These are phyloP conservation scores for Gryllus longicercus DNA, from an alignment of 2,888 invertebrate genomes.

Conservation along the genomic window DNA sequence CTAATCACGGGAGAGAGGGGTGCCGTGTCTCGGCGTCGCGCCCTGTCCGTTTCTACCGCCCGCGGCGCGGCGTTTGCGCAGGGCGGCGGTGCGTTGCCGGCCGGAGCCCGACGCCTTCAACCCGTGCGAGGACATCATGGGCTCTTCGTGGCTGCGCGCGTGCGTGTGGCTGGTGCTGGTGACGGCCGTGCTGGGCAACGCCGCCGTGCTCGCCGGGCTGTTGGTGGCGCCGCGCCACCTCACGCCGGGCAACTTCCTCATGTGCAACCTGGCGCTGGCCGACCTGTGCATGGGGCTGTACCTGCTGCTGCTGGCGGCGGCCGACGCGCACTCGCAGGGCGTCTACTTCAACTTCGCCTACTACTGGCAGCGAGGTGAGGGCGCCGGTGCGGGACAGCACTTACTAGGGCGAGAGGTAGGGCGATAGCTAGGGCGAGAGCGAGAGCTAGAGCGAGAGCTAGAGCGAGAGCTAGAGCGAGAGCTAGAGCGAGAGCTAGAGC, in stretches of 20 bases:
- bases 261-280: conserved; percentile 81
- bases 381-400: conserved; percentile 27
- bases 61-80: not conserved
- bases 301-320: conserved; percentile 74
- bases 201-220: conserved; percentile 75
- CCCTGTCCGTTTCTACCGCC: too few species aligned
- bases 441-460: too few species aligned
- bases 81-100: conserved; percentile 58
- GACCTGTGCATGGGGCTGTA: conserved; percentile 83
- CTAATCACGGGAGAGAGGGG: too few species aligned
- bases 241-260: conserved; percentile 67
- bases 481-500: too few species aligned
- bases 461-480: too few species aligned
- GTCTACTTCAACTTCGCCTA: conserved; percentile 87
- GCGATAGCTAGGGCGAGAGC: too few species aligned
- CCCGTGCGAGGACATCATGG: conserved; percentile 89
- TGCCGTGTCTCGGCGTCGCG: too few species aligned
- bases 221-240: conserved; percentile 56
- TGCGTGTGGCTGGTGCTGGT: conserved; percentile 85
- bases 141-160: conserved; percentile 69
- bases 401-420: not conserved
- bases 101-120: conserved; percentile 78
- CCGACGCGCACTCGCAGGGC: conserved; percentile 79
- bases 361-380: conserved; percentile 76
- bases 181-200: conserved; percentile 77